Evolutionary conservation across 1,140 invertebrate genomes (phyloP).

Genomic region (Orius insidiosus): DNA sequence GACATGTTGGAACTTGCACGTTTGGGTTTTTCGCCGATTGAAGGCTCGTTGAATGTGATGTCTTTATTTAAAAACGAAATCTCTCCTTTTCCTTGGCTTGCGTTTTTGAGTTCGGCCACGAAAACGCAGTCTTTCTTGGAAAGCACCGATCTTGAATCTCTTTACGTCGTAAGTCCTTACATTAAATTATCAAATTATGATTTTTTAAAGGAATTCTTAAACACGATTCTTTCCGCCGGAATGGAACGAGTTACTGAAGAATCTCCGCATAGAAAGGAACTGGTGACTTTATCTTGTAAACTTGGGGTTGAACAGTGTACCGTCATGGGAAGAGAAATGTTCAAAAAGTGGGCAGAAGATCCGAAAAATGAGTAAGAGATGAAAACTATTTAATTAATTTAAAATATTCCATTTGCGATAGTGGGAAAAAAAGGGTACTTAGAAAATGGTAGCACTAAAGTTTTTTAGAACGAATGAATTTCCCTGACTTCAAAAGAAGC

Average conservation of each 20-base stretch:
- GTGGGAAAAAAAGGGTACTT: too few relatives aligned
- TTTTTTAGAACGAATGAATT: too few relatives aligned
- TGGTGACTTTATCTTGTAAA: conserved; percentile 5
- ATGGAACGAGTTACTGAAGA: conserved; percentile 8
- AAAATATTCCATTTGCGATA: too few relatives aligned
- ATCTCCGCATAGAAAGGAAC: conserved; percentile 8
- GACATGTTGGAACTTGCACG: conserved; percentile 55
- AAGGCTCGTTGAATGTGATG: conserved; percentile 4
- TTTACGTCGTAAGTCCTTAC: neutral
- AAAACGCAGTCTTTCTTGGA: conserved; percentile 4
- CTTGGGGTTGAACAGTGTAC: conserved; percentile 8
- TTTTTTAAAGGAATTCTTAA: conserved; percentile 9
- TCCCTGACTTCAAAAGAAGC: too few relatives aligned
- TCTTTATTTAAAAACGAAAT: conserved; percentile 5
- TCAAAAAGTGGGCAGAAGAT: conserved; percentile 8
- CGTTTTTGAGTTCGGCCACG: neutral
- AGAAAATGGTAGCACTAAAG: too few relatives aligned
- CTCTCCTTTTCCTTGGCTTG: conserved; percentile 9
- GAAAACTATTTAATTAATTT: too few relatives aligned
- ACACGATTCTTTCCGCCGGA: conserved; percentile 2
- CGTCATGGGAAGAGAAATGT: conserved; percentile 3
- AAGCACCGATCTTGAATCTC: conserved; percentile 2
- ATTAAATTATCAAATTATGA: neutral
- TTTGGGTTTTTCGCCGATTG: conserved; percentile 5
- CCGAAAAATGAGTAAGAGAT: conserved; percentile 2